These are phyloP conservation scores for Vultur gryphus DNA, from an alignment of 2,797 vertebrate species.

Conservation along the genomic window DNA sequence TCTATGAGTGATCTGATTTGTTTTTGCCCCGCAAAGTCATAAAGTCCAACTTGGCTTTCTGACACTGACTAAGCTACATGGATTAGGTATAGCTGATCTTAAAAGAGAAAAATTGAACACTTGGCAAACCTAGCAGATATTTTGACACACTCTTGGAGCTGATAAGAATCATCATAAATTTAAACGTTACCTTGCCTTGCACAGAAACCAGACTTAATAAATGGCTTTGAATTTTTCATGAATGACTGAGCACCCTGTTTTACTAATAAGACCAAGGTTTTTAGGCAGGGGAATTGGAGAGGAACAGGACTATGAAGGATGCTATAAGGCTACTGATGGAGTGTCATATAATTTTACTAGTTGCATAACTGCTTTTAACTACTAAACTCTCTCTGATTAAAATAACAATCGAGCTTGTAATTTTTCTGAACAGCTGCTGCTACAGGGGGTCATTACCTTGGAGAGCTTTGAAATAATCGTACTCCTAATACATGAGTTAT, in stretches of 20 bases:
- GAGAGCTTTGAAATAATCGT: constrained; percentile 76
- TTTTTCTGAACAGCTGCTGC: constrained; percentile 81
- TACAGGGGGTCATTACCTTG: constrained; percentile 79
- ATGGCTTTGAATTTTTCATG: constrained; percentile 72
- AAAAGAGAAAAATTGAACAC: constrained; percentile 63
- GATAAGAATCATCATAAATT: constrained; percentile 68
- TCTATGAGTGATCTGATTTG: constrained; percentile 29
- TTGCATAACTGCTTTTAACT: constrained; percentile 80
- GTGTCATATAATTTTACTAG: constrained; percentile 76
- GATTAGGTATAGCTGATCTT: constrained; percentile 63
- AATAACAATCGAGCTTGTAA: constrained; percentile 83
- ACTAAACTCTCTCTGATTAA: constrained; percentile 78
- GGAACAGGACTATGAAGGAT: constrained; percentile 28
- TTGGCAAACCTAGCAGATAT: constrained; percentile 58
- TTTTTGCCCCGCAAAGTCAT: constrained; percentile 39
- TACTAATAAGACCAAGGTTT: constrained; percentile 51
- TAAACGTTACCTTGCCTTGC: constrained; percentile 59
- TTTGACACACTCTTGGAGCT: constrained; percentile 55
- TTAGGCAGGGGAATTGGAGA: neutral
- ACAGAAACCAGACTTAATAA: constrained; percentile 62
- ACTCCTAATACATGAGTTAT: constrained; percentile 75
- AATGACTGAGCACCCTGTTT: constrained; percentile 54
- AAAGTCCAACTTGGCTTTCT: constrained; percentile 53
- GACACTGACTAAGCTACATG: constrained; percentile 16
- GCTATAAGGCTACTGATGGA: constrained; percentile 70